Evolutionary conservation across 2,797 vertebrate species (phyloP).

Genomic region (Crocodylus rhombifer): DNA sequence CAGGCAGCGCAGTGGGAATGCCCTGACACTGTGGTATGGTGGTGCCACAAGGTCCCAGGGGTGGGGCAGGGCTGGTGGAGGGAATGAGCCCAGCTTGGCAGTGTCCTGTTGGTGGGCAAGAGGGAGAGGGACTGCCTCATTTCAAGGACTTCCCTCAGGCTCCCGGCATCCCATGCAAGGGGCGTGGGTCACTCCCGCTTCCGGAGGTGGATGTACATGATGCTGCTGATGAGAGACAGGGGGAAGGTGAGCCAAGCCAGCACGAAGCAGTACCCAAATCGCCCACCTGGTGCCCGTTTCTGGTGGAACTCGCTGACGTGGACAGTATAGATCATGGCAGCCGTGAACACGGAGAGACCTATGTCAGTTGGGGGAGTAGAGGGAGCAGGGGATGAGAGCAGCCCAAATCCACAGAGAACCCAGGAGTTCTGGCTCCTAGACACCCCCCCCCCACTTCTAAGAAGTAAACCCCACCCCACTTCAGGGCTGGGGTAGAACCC

Average conservation of each 20-base stretch:
- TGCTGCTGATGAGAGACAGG: conserved; percentile 85
- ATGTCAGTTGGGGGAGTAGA: neutral
- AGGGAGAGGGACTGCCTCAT: too few relatives aligned
- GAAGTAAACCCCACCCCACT: too few relatives aligned
- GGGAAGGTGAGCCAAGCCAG: conserved; percentile 90
- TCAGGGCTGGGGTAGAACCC: too few relatives aligned
- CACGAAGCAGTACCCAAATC: conserved; percentile 89
- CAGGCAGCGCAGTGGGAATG: neutral
- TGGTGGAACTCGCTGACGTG: conserved; percentile 84
- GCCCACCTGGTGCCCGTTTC: conserved; percentile 76
- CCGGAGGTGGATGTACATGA: conserved; percentile 90
- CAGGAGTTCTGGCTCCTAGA: too few relatives aligned
- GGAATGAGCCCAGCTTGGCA: neutral
- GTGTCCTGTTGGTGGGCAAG: too few relatives aligned
- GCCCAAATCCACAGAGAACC: neutral
- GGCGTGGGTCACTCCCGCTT: conserved; percentile 84
- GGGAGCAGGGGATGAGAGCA: neutral
- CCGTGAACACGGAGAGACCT: conserved; percentile 87
- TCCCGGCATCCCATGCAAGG: neutral
- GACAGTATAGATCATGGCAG: conserved; percentile 88
- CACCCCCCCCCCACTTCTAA: too few relatives aligned
- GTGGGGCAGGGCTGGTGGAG: neutral
- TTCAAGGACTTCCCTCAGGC: neutral
- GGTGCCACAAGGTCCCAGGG: too few relatives aligned
- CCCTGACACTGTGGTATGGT: too few relatives aligned